Conservation (phyloP, 1,140 invertebrate genomes). For the Rhizoglyphus robini region DNA sequence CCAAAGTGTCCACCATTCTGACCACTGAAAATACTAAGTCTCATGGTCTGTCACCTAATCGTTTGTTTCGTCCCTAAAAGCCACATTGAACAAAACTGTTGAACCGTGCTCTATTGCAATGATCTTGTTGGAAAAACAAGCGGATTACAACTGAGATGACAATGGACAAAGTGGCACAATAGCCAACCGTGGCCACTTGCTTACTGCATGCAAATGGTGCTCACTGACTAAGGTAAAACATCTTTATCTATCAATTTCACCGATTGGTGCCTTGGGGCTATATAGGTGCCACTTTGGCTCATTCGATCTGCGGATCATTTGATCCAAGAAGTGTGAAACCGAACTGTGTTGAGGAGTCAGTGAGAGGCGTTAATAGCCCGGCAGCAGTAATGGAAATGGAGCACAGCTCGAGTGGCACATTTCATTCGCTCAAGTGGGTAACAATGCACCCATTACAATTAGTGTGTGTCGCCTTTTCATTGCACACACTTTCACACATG, state of each 20-base stretch:
- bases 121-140: conserved; percentile 15
- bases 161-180: not conserved
- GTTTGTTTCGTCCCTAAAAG: not conserved
- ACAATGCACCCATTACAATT: conserved; percentile 7
- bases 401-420: not conserved
- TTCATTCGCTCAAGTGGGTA: not conserved
- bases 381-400: not conserved
- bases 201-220: too few relatives aligned
- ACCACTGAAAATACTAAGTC: too few relatives aligned
- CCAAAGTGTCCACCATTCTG: not conserved
- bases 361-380: not conserved
- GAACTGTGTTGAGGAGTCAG: too few relatives aligned
- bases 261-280: not conserved
- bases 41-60: too few relatives aligned
- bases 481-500: not conserved
- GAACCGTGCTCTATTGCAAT: not conserved
- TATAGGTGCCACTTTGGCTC: not conserved
- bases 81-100: conserved; percentile 7
- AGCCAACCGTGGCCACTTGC: not conserved
- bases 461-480: conserved; percentile 5
- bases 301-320: not conserved
- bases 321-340: not conserved
- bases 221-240: not conserved
- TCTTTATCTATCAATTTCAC: conserved; percentile 5
- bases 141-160: not conserved